A percentile compares a stretch with the other conserved stretches of the same genome.
Evolutionary conservation across 2,888 invertebrate species (phyloP).

Genomic region (Drosophila prostipennis): DNA sequence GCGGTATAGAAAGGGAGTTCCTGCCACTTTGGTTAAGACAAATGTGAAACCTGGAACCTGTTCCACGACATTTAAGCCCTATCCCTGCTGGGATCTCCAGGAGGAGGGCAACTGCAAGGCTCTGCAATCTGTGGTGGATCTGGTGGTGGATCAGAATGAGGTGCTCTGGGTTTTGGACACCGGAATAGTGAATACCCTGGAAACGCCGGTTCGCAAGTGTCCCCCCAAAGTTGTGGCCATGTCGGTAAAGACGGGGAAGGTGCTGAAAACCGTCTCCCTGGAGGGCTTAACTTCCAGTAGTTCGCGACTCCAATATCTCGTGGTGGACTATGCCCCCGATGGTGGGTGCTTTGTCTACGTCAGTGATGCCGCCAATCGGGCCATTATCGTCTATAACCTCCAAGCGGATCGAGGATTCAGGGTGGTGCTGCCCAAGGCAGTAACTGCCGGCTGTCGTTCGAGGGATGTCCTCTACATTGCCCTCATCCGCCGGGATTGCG

Average conservation of each 20-base stretch:
- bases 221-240: conserved; percentile 89
- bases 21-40: conserved; percentile 88
- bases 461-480: conserved; percentile 88
- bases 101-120: conserved; percentile 87
- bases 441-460: conserved; percentile 85
- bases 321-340: conserved; percentile 87
- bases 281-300: conserved; percentile 86
- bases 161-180: conserved; percentile 90
- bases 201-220: conserved; percentile 87
- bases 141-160: conserved; percentile 87
- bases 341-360: conserved; percentile 87
- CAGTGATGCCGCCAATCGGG: conserved; percentile 89
- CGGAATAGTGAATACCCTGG: conserved; percentile 89
- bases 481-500: conserved; percentile 86
- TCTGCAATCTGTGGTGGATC: conserved; percentile 89
- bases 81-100: conserved; percentile 88
- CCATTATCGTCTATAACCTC: conserved; percentile 89
- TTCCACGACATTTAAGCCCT: conserved; percentile 86
- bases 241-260: conserved; percentile 86
- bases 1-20: conserved; percentile 87
- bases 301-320: conserved; percentile 89
- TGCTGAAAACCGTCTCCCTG: conserved; percentile 87
- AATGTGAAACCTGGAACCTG: conserved; percentile 85
- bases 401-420: conserved; percentile 87
- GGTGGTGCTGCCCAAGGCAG: conserved; percentile 87